phyloP scores from a whole-genome alignment of 2,888 invertebrate genomes.

The Campoplex nolae region DNA sequence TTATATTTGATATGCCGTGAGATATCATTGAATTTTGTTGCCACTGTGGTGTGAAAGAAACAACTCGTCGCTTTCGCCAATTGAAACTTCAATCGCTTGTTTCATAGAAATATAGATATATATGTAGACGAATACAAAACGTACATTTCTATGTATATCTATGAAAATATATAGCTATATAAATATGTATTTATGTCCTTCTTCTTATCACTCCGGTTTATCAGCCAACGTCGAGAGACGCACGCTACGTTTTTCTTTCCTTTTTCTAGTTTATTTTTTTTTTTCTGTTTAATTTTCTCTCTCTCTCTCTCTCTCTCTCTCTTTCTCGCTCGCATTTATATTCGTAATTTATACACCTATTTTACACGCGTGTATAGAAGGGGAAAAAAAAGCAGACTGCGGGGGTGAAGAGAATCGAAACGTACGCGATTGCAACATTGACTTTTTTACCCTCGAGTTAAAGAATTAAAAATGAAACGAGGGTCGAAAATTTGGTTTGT shows the following conservation, averaged over 20 bases:
- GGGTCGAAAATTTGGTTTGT: background rate
- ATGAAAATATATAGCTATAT: background rate
- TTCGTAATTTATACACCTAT: conserved; percentile 75
- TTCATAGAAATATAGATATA: conserved; percentile 1
- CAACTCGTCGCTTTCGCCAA: conserved; percentile 50
- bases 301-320: conserved; percentile 40
- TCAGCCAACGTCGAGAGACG: conserved; percentile 70
- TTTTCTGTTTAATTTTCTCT: background rate
- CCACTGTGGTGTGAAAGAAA: conserved; percentile 51
- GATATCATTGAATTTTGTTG: conserved; percentile 53
- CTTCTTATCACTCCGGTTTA: conserved; percentile 76
- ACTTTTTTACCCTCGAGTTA: conserved; percentile 4
- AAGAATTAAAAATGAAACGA: background rate
- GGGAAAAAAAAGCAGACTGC: conserved; percentile 36
- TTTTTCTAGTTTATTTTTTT: conserved; percentile 31
- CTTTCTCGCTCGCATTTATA: conserved; percentile 70
- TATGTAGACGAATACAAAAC: background rate
- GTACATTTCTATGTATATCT: conserved; percentile 21
- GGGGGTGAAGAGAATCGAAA: conserved; percentile 21
- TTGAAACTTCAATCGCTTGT: conserved; percentile 37
- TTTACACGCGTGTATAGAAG: conserved; percentile 39
- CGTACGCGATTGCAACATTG: conserved; percentile 39
- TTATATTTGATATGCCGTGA: conserved; percentile 59
- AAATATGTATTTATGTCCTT: conserved; percentile 53
- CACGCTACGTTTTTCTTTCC: conserved; percentile 71